Conservation (phyloP, 1,140 invertebrate species). For the Drosophila nigrodunni region DNA sequence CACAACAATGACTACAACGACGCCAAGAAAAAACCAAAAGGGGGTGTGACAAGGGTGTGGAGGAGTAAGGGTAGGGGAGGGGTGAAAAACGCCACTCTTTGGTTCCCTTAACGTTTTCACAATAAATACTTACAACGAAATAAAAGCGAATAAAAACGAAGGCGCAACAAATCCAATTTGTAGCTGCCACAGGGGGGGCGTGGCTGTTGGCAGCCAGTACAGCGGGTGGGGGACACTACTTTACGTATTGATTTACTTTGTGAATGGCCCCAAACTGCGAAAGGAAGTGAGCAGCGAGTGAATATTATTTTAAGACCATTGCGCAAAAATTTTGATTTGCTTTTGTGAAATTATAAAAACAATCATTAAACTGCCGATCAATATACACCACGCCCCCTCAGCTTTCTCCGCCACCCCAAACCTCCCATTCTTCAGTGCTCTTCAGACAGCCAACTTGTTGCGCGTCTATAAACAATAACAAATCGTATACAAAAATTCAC, state of each 20-base stretch:
- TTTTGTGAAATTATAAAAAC: constrained; percentile 67
- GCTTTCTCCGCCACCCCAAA: constrained; percentile 34
- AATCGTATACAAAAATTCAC: constrained; percentile 41
- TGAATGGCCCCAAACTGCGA: constrained; percentile 15
- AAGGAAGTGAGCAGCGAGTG: constrained; percentile 58
- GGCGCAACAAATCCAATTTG: constrained; percentile 74
- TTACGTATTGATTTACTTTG: constrained; percentile 70
- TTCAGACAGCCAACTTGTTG: constrained; percentile 73
- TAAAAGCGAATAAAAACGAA: constrained; percentile 44
- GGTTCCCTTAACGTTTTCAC: constrained; percentile 71
- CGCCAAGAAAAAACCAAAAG: constrained; percentile 17
- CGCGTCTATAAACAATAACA: constrained; percentile 66
- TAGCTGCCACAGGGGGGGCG: constrained; percentile 41
- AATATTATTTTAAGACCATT: constrained; percentile 71
- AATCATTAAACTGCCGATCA: constrained; percentile 72
- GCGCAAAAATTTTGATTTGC: constrained; percentile 61
- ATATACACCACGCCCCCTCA: constrained; percentile 37
- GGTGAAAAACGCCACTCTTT: constrained; percentile 42
- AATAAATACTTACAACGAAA: constrained; percentile 58
- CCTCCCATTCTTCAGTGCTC: background rate
- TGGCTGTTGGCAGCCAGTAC: constrained; percentile 18
- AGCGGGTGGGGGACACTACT: constrained; percentile 21
- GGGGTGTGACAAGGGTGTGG: background rate
- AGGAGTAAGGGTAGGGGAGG: constrained; percentile 4
- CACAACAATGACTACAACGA: constrained; percentile 26